phyloP scores from a whole-genome alignment of 2,888 invertebrate species.

The Troides aeacus region DNA sequence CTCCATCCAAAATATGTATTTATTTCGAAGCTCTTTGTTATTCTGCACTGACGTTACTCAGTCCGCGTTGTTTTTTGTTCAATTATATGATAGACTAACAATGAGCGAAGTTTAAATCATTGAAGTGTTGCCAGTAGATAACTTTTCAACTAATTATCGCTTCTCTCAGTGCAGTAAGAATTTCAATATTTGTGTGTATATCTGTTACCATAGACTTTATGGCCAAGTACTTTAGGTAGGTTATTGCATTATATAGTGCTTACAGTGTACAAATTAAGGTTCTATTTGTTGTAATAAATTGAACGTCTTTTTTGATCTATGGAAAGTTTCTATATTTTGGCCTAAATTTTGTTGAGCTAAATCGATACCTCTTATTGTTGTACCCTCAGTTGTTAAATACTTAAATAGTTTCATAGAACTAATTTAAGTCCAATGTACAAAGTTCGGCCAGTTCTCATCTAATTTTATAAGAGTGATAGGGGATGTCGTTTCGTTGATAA shows the following conservation, averaged over 20 bases:
- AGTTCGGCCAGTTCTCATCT: slow-evolving; percentile 66
- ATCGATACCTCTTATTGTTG: slow-evolving; percentile 44
- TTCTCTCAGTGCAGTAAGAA: slow-evolving; percentile 64
- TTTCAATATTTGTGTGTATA: slow-evolving; percentile 56
- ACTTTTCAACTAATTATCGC: slow-evolving; percentile 45
- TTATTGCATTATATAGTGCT: slow-evolving; percentile 63
- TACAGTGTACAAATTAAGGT: slow-evolving; percentile 65
- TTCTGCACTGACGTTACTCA: slow-evolving; percentile 1
- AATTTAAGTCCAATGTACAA: slow-evolving; percentile 33
- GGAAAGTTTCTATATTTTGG: slow-evolving; percentile 48
- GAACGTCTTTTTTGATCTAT: slow-evolving; percentile 33
- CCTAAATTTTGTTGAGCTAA: slow-evolving; percentile 42
- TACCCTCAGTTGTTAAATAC: slow-evolving; percentile 44
- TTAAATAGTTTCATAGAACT: slow-evolving; percentile 22
- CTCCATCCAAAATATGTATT: slow-evolving; percentile 58
- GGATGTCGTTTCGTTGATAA: slow-evolving; percentile 55
- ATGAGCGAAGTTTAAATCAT: too few relatives aligned
- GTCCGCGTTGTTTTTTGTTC: not conserved
- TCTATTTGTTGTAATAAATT: slow-evolving; percentile 46
- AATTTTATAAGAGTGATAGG: slow-evolving; percentile 48
- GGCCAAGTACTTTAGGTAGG: slow-evolving; percentile 74
- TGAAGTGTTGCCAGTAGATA: slow-evolving; percentile 34
- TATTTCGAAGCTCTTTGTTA: slow-evolving; percentile 15
- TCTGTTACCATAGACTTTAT: slow-evolving; percentile 76
- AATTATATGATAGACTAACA: not conserved